Conservation (phyloP, 2,113 vertebrate species). For the Spea bombifrons region DNA sequence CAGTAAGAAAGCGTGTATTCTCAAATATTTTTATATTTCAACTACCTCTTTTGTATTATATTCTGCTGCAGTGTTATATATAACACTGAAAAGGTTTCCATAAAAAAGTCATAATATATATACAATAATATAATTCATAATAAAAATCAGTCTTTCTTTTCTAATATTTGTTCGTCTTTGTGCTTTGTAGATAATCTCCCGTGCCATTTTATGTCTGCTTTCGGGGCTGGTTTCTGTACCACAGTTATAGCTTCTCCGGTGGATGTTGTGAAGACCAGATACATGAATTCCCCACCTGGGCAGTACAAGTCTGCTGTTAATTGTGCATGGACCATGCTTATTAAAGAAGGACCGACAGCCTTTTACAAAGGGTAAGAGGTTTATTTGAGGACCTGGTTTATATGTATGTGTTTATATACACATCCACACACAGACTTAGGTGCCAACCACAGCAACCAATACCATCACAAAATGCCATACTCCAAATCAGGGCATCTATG, state of each 20-base stretch:
- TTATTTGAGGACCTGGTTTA: neutral
- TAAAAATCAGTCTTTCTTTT: no score
- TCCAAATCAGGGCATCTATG: no score
- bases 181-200: constrained; percentile 73
- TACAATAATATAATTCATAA: no score
- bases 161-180: no score
- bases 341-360: constrained; percentile 74
- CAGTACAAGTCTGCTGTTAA: constrained; percentile 73
- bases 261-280: constrained; percentile 82
- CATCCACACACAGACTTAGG: neutral
- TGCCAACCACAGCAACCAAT: no score
- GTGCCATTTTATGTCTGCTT: constrained; percentile 78
- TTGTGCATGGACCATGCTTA: constrained; percentile 77
- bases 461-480: no score
- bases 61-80: no score
- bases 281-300: constrained; percentile 80
- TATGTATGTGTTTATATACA: neutral
- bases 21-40: no score
- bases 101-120: no score
- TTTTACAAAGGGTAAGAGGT: constrained; percentile 80
- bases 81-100: no score
- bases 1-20: no score
- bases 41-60: no score
- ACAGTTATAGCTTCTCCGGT: constrained; percentile 79
- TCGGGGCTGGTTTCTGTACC: constrained; percentile 77